These are phyloP conservation scores for Amphiprion ocellaris DNA, from an alignment of 2,113 vertebrate genomes.

Conservation along the genomic window DNA sequence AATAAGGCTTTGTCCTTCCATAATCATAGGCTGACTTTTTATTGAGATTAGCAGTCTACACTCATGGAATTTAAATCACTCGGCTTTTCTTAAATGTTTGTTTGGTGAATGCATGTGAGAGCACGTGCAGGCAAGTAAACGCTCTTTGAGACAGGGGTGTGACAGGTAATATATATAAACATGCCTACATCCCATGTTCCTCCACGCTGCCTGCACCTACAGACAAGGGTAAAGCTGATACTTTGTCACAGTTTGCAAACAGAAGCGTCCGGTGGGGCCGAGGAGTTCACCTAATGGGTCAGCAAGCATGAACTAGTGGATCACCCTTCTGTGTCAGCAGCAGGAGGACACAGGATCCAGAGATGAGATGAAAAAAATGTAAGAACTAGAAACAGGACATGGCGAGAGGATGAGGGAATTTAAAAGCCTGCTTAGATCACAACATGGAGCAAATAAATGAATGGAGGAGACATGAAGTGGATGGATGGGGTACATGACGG, in stretches of 20 bases:
- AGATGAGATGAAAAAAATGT: slow-evolving; percentile 19
- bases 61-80: slow-evolving; percentile 27
- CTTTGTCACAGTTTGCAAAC: slow-evolving; percentile 90
- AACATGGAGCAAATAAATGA: background rate
- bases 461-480: background rate
- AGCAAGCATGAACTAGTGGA: slow-evolving; percentile 62
- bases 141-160: slow-evolving; percentile 57
- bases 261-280: slow-evolving; percentile 58
- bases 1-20: slow-evolving; percentile 72
- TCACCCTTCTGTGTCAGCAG: slow-evolving; percentile 54
- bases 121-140: slow-evolving; percentile 18
- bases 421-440: background rate
- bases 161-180: slow-evolving; percentile 66
- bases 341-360: slow-evolving; percentile 1
- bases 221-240: slow-evolving; percentile 83
- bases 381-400: background rate
- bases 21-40: slow-evolving; percentile 53
- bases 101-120: background rate
- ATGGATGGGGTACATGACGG: slow-evolving; percentile 17
- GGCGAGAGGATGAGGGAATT: background rate
- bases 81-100: slow-evolving; percentile 5
- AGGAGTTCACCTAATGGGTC: slow-evolving; percentile 80
- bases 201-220: slow-evolving; percentile 71
- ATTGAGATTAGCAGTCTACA: slow-evolving; percentile 24
- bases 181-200: slow-evolving; percentile 72